phyloP scores from a whole-genome alignment of 2,797 vertebrate species.

The Myotis findleyi region DNA sequence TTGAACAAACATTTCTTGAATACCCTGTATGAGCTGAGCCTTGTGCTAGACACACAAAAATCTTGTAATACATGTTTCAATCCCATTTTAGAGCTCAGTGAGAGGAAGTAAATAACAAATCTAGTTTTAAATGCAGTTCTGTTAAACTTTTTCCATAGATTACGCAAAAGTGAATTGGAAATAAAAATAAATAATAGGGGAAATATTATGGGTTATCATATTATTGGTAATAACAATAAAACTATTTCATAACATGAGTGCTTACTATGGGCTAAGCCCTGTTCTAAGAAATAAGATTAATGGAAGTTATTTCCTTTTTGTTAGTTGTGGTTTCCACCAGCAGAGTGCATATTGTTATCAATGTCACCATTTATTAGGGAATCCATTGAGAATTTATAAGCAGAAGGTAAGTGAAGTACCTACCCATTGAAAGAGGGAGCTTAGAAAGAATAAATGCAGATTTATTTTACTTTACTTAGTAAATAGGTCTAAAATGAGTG shows the following conservation, averaged over 20 bases:
- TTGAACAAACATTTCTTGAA: neutral
- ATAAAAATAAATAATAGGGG: slow-evolving; percentile 14
- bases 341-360: slow-evolving; percentile 29
- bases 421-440: neutral
- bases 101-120: neutral
- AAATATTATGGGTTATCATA: neutral
- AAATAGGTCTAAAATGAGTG: neutral
- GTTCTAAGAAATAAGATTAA: neutral
- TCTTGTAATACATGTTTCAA: neutral
- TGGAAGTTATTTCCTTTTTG: slow-evolving; percentile 1
- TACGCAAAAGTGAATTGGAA: neutral
- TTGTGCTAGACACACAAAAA: neutral
- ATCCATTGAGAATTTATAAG: neutral
- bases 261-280: neutral
- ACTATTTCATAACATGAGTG: neutral
- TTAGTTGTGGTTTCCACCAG: slow-evolving; percentile 21
- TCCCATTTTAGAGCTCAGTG: neutral
- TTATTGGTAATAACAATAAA: neutral
- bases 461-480: neutral
- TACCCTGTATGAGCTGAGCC: neutral
- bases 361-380: neutral
- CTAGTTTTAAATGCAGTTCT: neutral
- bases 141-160: neutral
- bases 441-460: neutral
- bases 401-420: neutral